phyloP scores from a whole-genome alignment of 2,888 invertebrate genomes.

The Volucella inanis region DNA sequence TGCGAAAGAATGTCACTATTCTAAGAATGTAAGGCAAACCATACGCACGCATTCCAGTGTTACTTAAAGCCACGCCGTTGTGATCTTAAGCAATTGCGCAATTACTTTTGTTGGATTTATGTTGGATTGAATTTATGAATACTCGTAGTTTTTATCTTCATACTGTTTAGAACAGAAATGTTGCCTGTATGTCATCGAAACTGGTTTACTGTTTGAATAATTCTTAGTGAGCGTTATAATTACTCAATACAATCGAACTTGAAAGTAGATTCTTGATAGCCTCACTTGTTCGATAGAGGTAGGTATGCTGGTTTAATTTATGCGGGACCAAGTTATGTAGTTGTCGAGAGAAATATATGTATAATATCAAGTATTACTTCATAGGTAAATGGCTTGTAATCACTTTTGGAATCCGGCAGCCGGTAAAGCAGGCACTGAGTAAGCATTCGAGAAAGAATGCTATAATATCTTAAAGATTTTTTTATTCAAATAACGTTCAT shows the following conservation, averaged over 20 bases:
- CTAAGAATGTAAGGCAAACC: neutral
- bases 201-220: conserved; percentile 33
- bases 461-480: neutral
- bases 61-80: neutral
- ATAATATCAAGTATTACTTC: neutral
- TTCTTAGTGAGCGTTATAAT: conserved; percentile 27
- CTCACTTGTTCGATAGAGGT: conserved; percentile 8
- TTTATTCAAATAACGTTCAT: neutral
- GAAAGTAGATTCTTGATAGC: conserved; percentile 39
- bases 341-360: neutral
- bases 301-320: conserved; percentile 7
- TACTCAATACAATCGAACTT: conserved; percentile 26
- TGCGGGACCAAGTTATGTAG: conserved; percentile 22
- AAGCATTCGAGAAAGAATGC: neutral
- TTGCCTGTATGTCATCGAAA: conserved; percentile 21
- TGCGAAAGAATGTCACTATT: conserved; percentile 25
- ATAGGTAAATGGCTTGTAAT: neutral
- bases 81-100: conserved; percentile 35
- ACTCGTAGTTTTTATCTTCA: conserved; percentile 13
- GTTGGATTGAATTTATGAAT: neutral
- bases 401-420: conserved; percentile 15
- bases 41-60: conserved; percentile 14
- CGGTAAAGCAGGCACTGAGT: conserved; percentile 11
- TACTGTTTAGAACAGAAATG: conserved; percentile 17
- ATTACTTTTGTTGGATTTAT: conserved; percentile 21